Evolutionary conservation across 1,140 invertebrate species (phyloP), one percentile per base, ranked within the genome.

Genomic region (Babylonia areolata): DNA sequence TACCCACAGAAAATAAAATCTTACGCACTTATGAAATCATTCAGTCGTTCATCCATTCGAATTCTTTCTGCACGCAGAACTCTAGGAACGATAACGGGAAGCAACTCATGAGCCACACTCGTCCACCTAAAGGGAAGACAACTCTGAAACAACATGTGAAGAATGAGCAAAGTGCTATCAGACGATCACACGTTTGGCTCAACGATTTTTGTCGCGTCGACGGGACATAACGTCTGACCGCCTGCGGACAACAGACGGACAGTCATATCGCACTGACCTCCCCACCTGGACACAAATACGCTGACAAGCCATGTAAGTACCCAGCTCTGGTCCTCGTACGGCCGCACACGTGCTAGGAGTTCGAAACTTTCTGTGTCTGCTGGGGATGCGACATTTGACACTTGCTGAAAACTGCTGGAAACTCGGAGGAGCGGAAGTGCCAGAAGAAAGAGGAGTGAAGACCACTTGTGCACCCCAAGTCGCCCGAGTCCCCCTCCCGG

Each of bases 61-160:
- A n/a, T n/a, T n/a, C n/a, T n/a, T n/a, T n/a, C n/a, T n/a, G n/a
- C n/a, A n/a, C n/a, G n/a, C n/a, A n/a, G n/a, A n/a, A n/a, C n/a
- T n/a, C n/a, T n/a, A n/a, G n/a, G n/a, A n/a, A n/a, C n/a, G n/a
- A n/a, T n/a, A n/a, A n/a, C n/a, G 58, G 58, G 58, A 64, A n/a
- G 58, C 58, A 64, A 64, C 58, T 23, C 58, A 64, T 20, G 28
- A 31, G 28, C 58, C 58, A 28, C 15, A 23, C 6, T n/a, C 28
- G 58, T 64, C 28, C 1, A 64, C 15, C 0, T 12, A 23, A 64
- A 23, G 58, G 58, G 28, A 28, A 64, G 58, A 64, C 23, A 64
- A 64, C 58, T 64, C 58, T 64, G 58, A 64, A 64, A 64, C 58
- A 64, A 64, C 20, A 23, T 64, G 58, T n/a, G 58, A 64, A 64